Percentiles rank a stretch among this genome's conserved stretches.
Conservation (phyloP, 1,140 invertebrate species). For the Neodiprion lecontei region DNA sequence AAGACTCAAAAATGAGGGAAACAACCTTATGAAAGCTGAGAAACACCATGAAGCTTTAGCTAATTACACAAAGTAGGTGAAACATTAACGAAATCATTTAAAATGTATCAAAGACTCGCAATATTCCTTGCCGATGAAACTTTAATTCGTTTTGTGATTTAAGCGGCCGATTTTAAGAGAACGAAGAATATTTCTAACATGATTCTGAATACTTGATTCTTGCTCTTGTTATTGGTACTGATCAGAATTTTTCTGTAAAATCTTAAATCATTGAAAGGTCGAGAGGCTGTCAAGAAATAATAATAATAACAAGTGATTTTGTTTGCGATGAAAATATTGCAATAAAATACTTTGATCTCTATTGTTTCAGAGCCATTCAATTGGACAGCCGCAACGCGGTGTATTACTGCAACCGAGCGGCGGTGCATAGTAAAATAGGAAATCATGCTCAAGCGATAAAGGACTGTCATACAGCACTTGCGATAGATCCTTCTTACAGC, state of each 20-base stretch:
- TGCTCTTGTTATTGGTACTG: too few species aligned
- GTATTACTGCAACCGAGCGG: slow-evolving; percentile 95
- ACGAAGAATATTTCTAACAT: too few species aligned
- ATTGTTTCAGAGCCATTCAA: slow-evolving; percentile 75
- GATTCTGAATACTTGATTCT: too few species aligned
- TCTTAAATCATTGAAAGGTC: neutral
- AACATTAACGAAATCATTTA: slow-evolving; percentile 23
- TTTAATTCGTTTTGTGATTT: too few species aligned
- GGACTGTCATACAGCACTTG: slow-evolving; percentile 88
- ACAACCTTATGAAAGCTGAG: slow-evolving; percentile 84
- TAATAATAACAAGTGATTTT: neutral
- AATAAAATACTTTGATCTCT: slow-evolving; percentile 26
- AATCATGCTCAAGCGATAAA: slow-evolving; percentile 82
- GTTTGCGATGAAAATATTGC: slow-evolving; percentile 9
- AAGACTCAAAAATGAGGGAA: slow-evolving; percentile 83
- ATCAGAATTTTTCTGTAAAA: slow-evolving; percentile 18
- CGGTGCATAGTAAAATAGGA: slow-evolving; percentile 86
- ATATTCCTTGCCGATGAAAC: slow-evolving; percentile 2
- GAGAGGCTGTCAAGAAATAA: neutral
- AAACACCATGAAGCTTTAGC: slow-evolving; percentile 81
- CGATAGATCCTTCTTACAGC: slow-evolving; percentile 88
- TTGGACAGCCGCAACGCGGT: slow-evolving; percentile 87
- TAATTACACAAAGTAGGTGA: slow-evolving; percentile 77
- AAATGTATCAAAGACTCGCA: slow-evolving; percentile 8
- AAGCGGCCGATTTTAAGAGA: too few species aligned